Base-by-base conservation (phyloP, 2,113 vertebrate genomes). In the Madoqua kirkii region DNA sequence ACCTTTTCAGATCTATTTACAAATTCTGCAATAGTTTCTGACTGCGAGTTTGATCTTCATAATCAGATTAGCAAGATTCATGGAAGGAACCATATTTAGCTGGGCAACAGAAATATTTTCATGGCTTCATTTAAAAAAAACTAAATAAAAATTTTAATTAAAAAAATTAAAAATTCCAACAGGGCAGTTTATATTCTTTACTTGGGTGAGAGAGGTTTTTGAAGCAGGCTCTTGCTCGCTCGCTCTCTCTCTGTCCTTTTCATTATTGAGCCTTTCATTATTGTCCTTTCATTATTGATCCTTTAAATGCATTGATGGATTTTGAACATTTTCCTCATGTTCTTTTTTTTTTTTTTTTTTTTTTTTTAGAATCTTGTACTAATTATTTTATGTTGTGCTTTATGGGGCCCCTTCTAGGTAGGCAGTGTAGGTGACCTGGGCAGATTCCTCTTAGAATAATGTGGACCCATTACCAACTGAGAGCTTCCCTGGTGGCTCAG, bases 241-340 rank as follows among this genome's bases (percentile, higher is more conserved):
- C 17, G 17, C 31, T 67, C n/a, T 71, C n/a, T 71, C 64, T 71
- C n/a, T 71, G 25, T 31, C 27, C 43, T 90, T 64, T 64, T 43
- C 76, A 50, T 84, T 57, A n/a, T 5, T 87, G 83, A 87, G 25
- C 36, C 81, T 43, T 43, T 43, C 40, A 43, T 43, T 43, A 43
- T 43, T 43, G 40, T 43, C 40, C 40, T 43, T 43, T 43, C 40
- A 43, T 43, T 43, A 43, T 43, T 96, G 59, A 89, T 78, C 64
- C 71, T 93, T 89, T 71, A 97, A 89, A 64, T 93, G 43, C 64
- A 21, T 84, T 96, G 36, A 57, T 14, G 36, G 17, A 95, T 71
- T 97, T 91, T 96, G 27, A 92, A 82, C 15, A 36, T 97, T 92
- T 95, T 91, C 40, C 36, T 89, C 67, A 36, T 9, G 19, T 10